A percentile compares a stretch with the other conserved stretches of the same genome.
Conservation (phyloP, 2,888 invertebrate genomes). For the Papilio protenor region DNA sequence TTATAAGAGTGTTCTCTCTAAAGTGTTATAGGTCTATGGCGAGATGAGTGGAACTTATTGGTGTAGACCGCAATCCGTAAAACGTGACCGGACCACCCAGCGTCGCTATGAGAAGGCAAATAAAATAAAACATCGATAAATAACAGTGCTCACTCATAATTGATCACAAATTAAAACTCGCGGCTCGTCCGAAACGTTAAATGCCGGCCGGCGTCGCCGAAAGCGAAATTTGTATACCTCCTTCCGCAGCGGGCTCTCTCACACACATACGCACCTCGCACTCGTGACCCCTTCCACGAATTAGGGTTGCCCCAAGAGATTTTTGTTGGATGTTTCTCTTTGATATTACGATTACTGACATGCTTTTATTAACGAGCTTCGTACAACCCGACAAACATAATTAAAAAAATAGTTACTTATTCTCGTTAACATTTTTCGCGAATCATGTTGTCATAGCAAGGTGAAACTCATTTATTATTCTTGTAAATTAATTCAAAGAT, state of each 20-base stretch:
- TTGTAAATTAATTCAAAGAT: constrained; percentile 23
- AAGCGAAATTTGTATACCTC: constrained; percentile 75
- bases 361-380: constrained; percentile 34
- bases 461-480: constrained; percentile 25
- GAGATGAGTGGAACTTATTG: constrained; percentile 80
- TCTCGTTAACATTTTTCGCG: not conserved
- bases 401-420: constrained; percentile 32
- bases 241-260: constrained; percentile 47
- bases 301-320: constrained; percentile 53
- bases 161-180: constrained; percentile 84
- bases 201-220: constrained; percentile 75
- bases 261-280: constrained; percentile 52
- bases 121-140: constrained; percentile 83
- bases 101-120: constrained; percentile 78
- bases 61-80: constrained; percentile 71
- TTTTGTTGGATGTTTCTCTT: constrained; percentile 43
- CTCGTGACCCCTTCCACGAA: constrained; percentile 39
- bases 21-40: constrained; percentile 62
- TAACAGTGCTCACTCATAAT: constrained; percentile 83
- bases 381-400: constrained; percentile 2
- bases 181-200: constrained; percentile 80
- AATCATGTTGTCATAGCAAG: constrained; percentile 18
- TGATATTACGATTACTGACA: constrained; percentile 40
- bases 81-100: constrained; percentile 84
- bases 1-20: constrained; percentile 50